Percentiles rank a stretch among this genome's conserved stretches.
Conservation (phyloP, 2,113 vertebrate species). For the Catharus fuscescens region DNA sequence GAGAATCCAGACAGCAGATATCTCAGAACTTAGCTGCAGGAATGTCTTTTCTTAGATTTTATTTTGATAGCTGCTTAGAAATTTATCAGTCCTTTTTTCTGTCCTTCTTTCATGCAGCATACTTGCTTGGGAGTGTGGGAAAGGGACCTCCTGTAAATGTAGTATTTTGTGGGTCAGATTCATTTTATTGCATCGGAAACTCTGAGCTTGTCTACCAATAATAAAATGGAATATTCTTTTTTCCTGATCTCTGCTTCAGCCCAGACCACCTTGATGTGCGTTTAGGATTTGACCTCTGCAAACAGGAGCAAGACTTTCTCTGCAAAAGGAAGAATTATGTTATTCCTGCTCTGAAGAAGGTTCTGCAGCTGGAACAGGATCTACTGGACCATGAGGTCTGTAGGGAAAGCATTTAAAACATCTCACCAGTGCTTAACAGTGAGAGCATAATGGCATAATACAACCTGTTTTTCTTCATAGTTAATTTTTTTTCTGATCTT, state of each 20-base stretch:
- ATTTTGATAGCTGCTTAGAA: neutral
- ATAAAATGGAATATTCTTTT: neutral
- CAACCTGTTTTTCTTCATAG: neutral
- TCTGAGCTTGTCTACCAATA: neutral
- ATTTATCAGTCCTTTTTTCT: neutral
- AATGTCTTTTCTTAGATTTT: neutral
- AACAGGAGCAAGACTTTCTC: slow-evolving; percentile 80
- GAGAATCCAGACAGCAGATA: neutral
- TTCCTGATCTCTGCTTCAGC: slow-evolving; percentile 1
- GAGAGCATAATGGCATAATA: neutral
- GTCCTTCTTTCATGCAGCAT: neutral
- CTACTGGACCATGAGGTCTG: slow-evolving; percentile 74
- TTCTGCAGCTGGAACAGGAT: slow-evolving; percentile 72
- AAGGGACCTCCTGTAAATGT: neutral
- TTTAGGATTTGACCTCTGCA: slow-evolving; percentile 78
- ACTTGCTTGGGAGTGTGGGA: neutral
- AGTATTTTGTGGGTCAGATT: neutral
- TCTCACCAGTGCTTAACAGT: neutral
- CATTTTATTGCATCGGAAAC: neutral
- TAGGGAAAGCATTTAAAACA: neutral
- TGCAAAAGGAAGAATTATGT: slow-evolving; percentile 76
- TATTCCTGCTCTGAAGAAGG: slow-evolving; percentile 74
- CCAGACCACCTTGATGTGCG: slow-evolving; percentile 75
- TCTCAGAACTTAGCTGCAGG: neutral
- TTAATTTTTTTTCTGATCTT: neutral